phyloP scores from a whole-genome alignment of 1,140 invertebrate species.

The Drosophila novamexicana region DNA sequence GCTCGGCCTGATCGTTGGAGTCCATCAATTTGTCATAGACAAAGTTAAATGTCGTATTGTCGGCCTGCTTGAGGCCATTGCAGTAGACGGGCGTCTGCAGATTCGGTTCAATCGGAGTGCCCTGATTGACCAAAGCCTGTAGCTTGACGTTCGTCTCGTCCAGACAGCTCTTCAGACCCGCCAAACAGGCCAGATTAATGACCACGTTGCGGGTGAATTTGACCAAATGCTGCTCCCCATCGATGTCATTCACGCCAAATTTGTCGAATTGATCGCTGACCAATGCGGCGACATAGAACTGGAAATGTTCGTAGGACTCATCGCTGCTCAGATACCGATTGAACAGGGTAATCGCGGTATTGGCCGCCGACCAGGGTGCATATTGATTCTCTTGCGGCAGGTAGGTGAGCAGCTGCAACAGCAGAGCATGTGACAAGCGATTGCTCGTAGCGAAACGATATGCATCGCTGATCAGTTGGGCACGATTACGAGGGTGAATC shows the following conservation, averaged over 20 bases:
- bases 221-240: constrained; percentile 78
- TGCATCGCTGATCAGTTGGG: constrained; percentile 91
- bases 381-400: constrained; percentile 86
- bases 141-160: constrained; percentile 79
- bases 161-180: constrained; percentile 84
- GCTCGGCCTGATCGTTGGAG: constrained; percentile 86
- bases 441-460: constrained; percentile 88
- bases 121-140: constrained; percentile 80
- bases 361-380: constrained; percentile 87
- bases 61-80: constrained; percentile 87
- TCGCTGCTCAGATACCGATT: constrained; percentile 73
- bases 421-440: constrained; percentile 84
- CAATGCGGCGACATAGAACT: constrained; percentile 63
- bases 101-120: constrained; percentile 72
- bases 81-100: constrained; percentile 87
- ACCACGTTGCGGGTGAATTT: constrained; percentile 83
- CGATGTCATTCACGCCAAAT: constrained; percentile 78
- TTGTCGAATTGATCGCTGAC: constrained; percentile 77
- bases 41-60: constrained; percentile 87
- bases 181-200: constrained; percentile 85
- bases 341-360: constrained; percentile 71
- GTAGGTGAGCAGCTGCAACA: constrained; percentile 86
- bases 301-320: constrained; percentile 56
- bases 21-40: constrained; percentile 86
- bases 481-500: constrained; percentile 90